Percentiles rank a stretch among this genome's conserved stretches.
Conservation (phyloP, 2,888 invertebrate species). For the Cryptocephalus moraei region DNA sequence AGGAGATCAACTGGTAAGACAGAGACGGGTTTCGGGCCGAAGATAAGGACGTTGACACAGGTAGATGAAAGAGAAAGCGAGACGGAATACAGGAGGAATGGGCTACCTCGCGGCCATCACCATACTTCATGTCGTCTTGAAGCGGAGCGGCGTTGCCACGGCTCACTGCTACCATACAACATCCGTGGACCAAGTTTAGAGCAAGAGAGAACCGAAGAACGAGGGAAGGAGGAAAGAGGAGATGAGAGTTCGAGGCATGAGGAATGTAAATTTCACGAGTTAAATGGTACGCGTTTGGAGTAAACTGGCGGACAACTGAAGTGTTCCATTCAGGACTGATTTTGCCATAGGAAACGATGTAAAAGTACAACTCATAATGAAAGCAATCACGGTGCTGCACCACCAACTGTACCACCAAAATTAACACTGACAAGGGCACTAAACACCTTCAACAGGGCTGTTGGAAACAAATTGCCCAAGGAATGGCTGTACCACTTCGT, state of each 20-base stretch:
- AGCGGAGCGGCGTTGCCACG: slow-evolving; percentile 27
- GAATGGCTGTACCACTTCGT: no score
- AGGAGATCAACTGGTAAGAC: slow-evolving; percentile 3
- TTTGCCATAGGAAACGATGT: no score
- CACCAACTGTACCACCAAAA: no score
- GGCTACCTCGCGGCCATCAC: slow-evolving; percentile 36
- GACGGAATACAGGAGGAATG: slow-evolving; percentile 28
- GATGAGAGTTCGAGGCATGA: slow-evolving; percentile 14
- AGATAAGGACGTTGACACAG: slow-evolving; percentile 1
- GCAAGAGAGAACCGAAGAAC: neutral
- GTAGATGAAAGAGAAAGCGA: slow-evolving; percentile 15
- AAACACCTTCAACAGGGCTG: no score
- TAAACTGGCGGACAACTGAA: slow-evolving; percentile 4
- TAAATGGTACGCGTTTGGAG: slow-evolving; percentile 15
- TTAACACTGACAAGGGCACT: no score
- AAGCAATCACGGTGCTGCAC: no score
- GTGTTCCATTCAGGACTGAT: slow-evolving; percentile 4
- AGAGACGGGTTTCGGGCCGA: slow-evolving; percentile 2
- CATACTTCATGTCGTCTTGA: slow-evolving; percentile 35
- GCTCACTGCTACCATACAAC: slow-evolving; percentile 19
- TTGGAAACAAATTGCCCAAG: no score
- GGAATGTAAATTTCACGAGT: slow-evolving; percentile 25
- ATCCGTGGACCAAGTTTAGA: slow-evolving; percentile 8
- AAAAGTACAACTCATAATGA: no score
- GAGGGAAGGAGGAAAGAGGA: slow-evolving; percentile 5